These are phyloP conservation scores for Rhizomys pruinosus DNA, from an alignment of 2,113 vertebrate species.

Conservation along the genomic window DNA sequence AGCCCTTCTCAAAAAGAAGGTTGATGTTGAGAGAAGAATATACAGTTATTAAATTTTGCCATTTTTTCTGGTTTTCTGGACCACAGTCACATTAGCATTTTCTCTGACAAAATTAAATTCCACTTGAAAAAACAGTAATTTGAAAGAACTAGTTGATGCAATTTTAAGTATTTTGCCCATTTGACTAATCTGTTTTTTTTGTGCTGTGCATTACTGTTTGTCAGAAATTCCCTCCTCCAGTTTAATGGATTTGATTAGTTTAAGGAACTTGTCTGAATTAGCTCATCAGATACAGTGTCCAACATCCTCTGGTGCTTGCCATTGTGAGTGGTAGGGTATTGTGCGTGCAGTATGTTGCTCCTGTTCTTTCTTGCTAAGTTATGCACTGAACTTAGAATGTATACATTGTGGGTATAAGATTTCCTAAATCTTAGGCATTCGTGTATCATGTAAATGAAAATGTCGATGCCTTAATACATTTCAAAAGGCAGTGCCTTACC, in stretches of 20 bases:
- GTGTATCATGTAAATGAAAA: slow-evolving; percentile 22
- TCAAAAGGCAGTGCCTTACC: neutral
- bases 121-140: slow-evolving; percentile 49
- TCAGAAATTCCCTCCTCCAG: neutral
- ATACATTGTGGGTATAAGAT: neutral
- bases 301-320: slow-evolving; percentile 26
- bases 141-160: slow-evolving; percentile 10
- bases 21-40: slow-evolving; percentile 32
- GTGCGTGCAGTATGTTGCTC: slow-evolving; percentile 29
- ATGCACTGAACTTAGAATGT: neutral
- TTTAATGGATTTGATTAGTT: slow-evolving; percentile 63
- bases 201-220: neutral
- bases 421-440: neutral
- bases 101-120: slow-evolving; percentile 57
- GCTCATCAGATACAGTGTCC: slow-evolving; percentile 55
- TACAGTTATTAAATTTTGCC: slow-evolving; percentile 41
- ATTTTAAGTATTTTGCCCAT: slow-evolving; percentile 39
- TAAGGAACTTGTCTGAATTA: slow-evolving; percentile 61
- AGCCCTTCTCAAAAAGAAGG: neutral
- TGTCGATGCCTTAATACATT: slow-evolving; percentile 15
- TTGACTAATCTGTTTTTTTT: slow-evolving; percentile 58
- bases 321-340: slow-evolving; percentile 19
- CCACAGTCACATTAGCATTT: slow-evolving; percentile 36
- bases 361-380: slow-evolving; percentile 49
- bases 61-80: slow-evolving; percentile 28